Percentiles rank a stretch among this genome's conserved stretches.
Evolutionary conservation across 2,797 vertebrate species (phyloP).

Genomic region (Luscinia luscinia): DNA sequence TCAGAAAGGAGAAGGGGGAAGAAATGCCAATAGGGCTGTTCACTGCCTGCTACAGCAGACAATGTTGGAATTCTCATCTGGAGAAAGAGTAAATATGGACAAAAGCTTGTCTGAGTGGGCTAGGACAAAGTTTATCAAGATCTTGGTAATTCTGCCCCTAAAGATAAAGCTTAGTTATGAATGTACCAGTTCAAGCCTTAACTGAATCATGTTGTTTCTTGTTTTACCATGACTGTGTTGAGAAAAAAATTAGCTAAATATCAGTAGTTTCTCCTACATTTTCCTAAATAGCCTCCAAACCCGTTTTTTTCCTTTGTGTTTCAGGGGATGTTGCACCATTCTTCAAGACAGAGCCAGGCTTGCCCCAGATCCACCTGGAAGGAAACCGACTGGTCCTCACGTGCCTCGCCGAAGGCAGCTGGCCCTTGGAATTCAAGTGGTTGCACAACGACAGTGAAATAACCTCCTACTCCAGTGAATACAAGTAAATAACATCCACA

Average conservation of each 20-base stretch:
- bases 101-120: not conserved
- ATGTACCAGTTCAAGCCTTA: not conserved
- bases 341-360: conserved; percentile 86
- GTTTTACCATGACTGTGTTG: not conserved
- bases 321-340: conserved; percentile 85
- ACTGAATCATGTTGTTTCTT: not conserved
- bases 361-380: conserved; percentile 84
- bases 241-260: not conserved
- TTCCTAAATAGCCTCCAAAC: not conserved
- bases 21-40: not conserved
- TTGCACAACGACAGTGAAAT: conserved; percentile 78
- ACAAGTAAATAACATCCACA: conserved; percentile 77
- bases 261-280: not conserved
- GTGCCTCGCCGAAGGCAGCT: conserved; percentile 87
- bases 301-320: conserved; percentile 31
- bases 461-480: conserved; percentile 82
- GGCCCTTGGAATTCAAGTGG: conserved; percentile 90
- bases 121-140: not conserved
- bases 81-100: not conserved
- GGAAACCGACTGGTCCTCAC: conserved; percentile 86
- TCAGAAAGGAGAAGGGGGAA: not conserved
- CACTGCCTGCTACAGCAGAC: not conserved
- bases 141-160: not conserved
- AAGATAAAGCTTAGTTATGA: not conserved
- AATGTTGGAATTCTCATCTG: not conserved